These are phyloP conservation scores for Poecilia velifera DNA, from an alignment of 2,797 vertebrate species.

Conservation along the genomic window DNA sequence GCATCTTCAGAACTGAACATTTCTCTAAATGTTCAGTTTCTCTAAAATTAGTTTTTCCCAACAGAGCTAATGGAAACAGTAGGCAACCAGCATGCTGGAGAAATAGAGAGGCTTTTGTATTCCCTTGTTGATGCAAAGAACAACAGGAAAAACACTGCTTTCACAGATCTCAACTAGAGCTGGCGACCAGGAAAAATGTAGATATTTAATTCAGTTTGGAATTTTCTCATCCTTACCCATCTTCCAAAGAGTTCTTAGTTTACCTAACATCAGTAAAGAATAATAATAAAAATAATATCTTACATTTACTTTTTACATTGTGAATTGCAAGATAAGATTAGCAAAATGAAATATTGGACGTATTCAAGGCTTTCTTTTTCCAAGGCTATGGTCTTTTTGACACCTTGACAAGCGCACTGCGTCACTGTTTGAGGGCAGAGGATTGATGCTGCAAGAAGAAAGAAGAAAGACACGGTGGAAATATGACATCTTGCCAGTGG, in stretches of 20 bases:
- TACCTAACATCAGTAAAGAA: not conserved
- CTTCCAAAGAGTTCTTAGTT: constrained; percentile 4
- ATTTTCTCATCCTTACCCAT: not conserved
- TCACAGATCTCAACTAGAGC: not conserved
- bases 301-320: not conserved
- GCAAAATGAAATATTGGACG: constrained; percentile 13
- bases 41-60: constrained; percentile 23
- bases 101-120: constrained; percentile 25
- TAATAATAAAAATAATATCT: not conserved
- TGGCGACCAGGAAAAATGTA: not conserved
- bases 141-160: not conserved
- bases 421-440: constrained; percentile 69
- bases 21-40: too few relatives aligned
- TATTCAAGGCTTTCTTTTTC: constrained; percentile 31
- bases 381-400: constrained; percentile 38
- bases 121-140: not conserved
- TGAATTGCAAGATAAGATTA: not conserved
- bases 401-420: constrained; percentile 37
- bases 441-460: constrained; percentile 61
- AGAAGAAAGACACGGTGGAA: constrained; percentile 45
- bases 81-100: constrained; percentile 16
- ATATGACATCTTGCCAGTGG: constrained; percentile 57
- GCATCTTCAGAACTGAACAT: constrained; percentile 18
- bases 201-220: not conserved
- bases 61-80: constrained; percentile 13